Percentiles rank a stretch among this genome's conserved stretches.
Evolutionary conservation across 1,140 invertebrate genomes (phyloP).

Genomic region (Drosophila novamexicana): DNA sequence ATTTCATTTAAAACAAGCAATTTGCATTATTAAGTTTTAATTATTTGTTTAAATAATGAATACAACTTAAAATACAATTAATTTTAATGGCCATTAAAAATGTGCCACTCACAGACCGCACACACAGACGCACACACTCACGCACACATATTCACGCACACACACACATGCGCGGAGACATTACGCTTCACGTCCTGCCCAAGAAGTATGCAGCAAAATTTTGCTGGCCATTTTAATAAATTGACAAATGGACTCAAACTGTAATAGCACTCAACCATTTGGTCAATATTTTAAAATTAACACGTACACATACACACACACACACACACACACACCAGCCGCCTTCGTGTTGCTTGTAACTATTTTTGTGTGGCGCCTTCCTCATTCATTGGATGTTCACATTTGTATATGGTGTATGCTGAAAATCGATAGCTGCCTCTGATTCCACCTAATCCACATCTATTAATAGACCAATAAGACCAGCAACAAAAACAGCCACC

Average conservation of each 20-base stretch:
- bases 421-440: constrained; percentile 69
- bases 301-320: constrained; percentile 24
- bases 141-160: neutral
- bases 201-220: constrained; percentile 38
- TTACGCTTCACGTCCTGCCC: neutral
- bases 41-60: constrained; percentile 65
- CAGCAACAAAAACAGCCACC: constrained; percentile 7
- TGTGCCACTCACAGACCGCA: constrained; percentile 17
- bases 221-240: constrained; percentile 17
- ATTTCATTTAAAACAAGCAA: constrained; percentile 8
- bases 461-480: constrained; percentile 60
- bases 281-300: constrained; percentile 74
- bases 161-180: neutral
- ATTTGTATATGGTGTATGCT: constrained; percentile 58
- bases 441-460: constrained; percentile 43
- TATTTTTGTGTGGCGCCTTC: constrained; percentile 51
- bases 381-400: constrained; percentile 35
- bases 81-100: constrained; percentile 61
- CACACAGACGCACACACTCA: constrained; percentile 1
- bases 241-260: constrained; percentile 38
- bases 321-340: constrained; percentile 1
- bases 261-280: constrained; percentile 38
- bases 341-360: constrained; percentile 26
- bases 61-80: constrained; percentile 51
- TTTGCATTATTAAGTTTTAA: constrained; percentile 63